Base-by-base conservation (phyloP, 2,888 invertebrate genomes). In the Drosophila rellima region DNA sequence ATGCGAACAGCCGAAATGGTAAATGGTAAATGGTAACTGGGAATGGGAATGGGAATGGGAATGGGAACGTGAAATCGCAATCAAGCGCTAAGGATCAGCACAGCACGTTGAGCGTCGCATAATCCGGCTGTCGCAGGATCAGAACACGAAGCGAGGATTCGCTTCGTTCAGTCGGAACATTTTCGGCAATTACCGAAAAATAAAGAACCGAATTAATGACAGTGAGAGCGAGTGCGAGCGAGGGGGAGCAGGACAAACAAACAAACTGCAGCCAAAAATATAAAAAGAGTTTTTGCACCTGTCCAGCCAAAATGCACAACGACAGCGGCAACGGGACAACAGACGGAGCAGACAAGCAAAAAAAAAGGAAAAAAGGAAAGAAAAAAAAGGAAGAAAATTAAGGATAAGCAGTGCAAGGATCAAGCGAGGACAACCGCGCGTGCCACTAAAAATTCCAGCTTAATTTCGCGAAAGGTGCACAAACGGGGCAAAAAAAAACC, bases 121-220 rank as follows among this genome's bases (percentile, higher is more conserved):
- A 84, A 84, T 84, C 84, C 84, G 70, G 71, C 82, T 82, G 87
- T 75, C 57, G 80, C 71, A 57, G 87, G 87, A 82, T 84, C 76
- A 87, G 78, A 84, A 54, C 87, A 80, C 82, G 79, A 54, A 64
- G 54, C 42, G 78, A 70, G 83, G 87, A 86, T 82, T 86, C 83
- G 83, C 80, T 82, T 82, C 76, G 77, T 83, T 83, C 87, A 74
- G 54, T 87, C 67, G 75, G 55, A 78, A 78, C 78, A 80, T 84
- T 83, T 84, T 87, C 68, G 84, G 87, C 82, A 84, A 84, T 84
- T 84, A 87, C 87, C 84, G 74, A 78, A 76, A 76, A 73, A 61
- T 70, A 83, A 80, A 82, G 77, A 78, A 86, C 60, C 81, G 82
- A 84, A 86, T 84, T 70, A 75, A 82, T 74, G 74, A 72, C 7